These are phyloP conservation scores for Euborellia annulipes DNA, from an alignment of 1,140 invertebrate species.

Conservation along the genomic window DNA sequence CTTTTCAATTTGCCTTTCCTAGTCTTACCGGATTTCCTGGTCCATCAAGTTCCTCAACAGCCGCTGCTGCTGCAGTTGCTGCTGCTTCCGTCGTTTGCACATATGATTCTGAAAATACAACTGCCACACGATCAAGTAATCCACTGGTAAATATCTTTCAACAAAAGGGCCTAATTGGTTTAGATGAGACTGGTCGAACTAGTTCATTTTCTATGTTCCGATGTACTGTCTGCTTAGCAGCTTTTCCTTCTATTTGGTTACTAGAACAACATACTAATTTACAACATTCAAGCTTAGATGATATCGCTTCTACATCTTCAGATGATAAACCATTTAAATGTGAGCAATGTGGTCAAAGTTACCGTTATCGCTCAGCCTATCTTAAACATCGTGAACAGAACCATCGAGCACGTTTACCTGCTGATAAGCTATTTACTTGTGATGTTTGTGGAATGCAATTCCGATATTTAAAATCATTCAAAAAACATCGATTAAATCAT, in stretches of 20 bases:
- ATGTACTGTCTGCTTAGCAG: conserved; percentile 62
- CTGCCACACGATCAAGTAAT: too few relatives aligned
- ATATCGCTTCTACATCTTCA: conserved; percentile 8
- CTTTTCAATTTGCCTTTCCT: conserved; percentile 27
- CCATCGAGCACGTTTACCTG: conserved; percentile 64
- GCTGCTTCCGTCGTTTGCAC: too few relatives aligned
- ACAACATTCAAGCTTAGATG: conserved; percentile 35
- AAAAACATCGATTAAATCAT: conserved; percentile 75
- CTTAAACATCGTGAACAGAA: conserved; percentile 79
- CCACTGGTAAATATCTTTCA: conserved; percentile 11
- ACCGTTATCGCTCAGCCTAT: conserved; percentile 73
- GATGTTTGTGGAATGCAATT: conserved; percentile 83
- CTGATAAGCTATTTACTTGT: conserved; percentile 76
- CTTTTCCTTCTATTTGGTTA: conserved; percentile 65
- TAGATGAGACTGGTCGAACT: too few relatives aligned
- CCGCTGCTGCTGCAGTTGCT: conserved; percentile 27
- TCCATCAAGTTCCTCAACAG: conserved; percentile 20
- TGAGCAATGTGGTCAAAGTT: conserved; percentile 78
- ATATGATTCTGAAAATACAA: too few relatives aligned
- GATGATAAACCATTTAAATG: conserved; percentile 83
- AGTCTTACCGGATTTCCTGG: conserved; percentile 25
- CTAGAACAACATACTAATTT: conserved; percentile 62
- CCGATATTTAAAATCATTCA: conserved; percentile 72
- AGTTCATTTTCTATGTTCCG: conserved; percentile 28
- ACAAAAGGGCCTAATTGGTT: conserved; percentile 6